phyloP scores from a whole-genome alignment of 2,888 invertebrate species.

The Pandemis cinnamomeana region DNA sequence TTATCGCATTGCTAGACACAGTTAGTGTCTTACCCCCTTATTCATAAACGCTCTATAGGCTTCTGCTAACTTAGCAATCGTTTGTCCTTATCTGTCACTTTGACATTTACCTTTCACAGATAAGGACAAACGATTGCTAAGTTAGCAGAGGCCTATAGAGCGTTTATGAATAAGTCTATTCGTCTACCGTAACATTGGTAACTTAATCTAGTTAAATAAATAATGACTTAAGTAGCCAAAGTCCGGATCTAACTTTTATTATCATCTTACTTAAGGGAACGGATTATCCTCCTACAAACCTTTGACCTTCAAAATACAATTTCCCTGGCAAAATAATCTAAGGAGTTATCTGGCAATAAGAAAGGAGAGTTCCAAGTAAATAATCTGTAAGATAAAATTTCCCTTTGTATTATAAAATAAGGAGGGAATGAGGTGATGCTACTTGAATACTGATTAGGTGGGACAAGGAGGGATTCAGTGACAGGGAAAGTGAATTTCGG shows the following conservation, averaged over 20 bases:
- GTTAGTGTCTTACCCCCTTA: no score
- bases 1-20: no score
- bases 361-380: conserved; percentile 22
- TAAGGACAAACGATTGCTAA: no score
- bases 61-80: no score
- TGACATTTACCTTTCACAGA: no score
- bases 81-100: no score
- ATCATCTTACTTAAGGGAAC: background rate
- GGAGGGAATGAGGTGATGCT: conserved; percentile 29
- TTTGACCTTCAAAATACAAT: conserved; percentile 15
- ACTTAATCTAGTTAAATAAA: background rate
- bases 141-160: no score
- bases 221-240: background rate
- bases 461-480: background rate
- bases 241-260: background rate
- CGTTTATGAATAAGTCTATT: no score
- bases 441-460: conserved; percentile 40
- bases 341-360: conserved; percentile 21
- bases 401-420: conserved; percentile 40
- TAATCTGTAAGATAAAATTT: conserved; percentile 35
- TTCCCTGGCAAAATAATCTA: conserved; percentile 17
- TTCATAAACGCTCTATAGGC: no score
- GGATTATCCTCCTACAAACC: background rate
- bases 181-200: background rate
- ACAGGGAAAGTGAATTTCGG: background rate